Evolutionary conservation across 2,113 vertebrate species (phyloP), one percentile per base, ranked within the genome.

Genomic region (Tautogolabrus adspersus): DNA sequence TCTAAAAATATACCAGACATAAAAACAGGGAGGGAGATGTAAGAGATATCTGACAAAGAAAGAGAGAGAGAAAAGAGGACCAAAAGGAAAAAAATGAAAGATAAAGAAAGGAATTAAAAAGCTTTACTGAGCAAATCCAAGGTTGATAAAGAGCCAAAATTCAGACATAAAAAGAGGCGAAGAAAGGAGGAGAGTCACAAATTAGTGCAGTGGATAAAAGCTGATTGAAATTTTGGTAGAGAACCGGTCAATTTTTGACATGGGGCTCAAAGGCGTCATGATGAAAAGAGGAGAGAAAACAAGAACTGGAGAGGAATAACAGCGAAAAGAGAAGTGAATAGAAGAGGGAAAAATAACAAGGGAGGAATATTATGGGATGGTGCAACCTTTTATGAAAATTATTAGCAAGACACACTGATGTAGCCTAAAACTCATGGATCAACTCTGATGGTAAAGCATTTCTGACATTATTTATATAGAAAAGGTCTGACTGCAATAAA

Each of bases 131-230:
- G 30, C 30, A 34, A 34, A 34, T 19, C 6, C 1, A 56, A 73
- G 44, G 52, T 19, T 9, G 47, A 61, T 9, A 4, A 66, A 64
- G 26, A 26, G 26, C 11, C 21, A 38, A 60, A 42, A 52, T 34
- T 1, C 58, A 75, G 61, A 63, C 38, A 64, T 23, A 18, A 6
- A 30, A 66, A 65, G 40, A 64, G 21, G 56, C 47, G 40, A 16
- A 9, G 1, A 47, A 42, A 51, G 21, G 63, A 56, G 6, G 10
- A 51, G 40, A 63, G 56, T 51, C 18, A 34, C 37, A 71, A 75
- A 66, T 3, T 30, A 74, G 54, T 10, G 47, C 42, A 34, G 40
- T 19, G n/a, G 68, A 83, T 69, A 11, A 76, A 79, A 65, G 66
- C 34, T 12, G 57, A 51, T 79, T 66, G 71, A 68, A 52, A 38